Percentiles rank a stretch among this genome's conserved stretches.
Evolutionary conservation across 2,113 vertebrate genomes (phyloP).

Genomic region (Elephas maximus): DNA sequence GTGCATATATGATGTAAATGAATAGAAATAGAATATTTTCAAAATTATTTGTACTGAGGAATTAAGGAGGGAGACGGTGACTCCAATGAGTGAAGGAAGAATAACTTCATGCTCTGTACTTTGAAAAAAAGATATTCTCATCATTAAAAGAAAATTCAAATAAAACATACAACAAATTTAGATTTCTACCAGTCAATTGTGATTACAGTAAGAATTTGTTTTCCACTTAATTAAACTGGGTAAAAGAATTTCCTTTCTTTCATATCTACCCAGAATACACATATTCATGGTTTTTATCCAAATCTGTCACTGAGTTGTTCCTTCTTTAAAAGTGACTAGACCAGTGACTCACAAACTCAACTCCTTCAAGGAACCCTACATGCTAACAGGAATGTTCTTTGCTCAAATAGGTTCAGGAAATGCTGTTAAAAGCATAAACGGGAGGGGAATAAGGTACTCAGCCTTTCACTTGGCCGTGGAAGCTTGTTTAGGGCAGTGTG

Average conservation of each 20-base stretch:
- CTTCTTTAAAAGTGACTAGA: conserved; percentile 22
- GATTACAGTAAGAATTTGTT: not conserved
- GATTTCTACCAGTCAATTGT: conserved; percentile 26
- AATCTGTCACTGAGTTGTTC: not conserved
- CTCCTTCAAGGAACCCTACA: not conserved
- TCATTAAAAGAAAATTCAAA: not conserved
- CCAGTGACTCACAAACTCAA: not conserved
- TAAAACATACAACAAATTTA: conserved; percentile 6
- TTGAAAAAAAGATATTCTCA: not conserved
- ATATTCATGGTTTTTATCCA: not conserved
- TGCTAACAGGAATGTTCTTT: not conserved
- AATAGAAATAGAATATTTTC: not conserved
- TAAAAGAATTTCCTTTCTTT: not conserved
- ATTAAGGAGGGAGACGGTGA: not conserved
- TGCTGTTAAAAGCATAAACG: not conserved
- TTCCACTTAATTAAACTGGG: conserved; percentile 7
- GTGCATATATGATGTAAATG: not conserved
- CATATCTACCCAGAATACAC: not conserved
- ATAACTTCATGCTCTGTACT: not conserved
- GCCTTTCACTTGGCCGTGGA: not conserved
- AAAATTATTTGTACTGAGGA: not conserved
- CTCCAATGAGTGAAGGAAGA: not conserved
- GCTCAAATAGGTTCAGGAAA: not conserved
- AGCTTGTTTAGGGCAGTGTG: not conserved
- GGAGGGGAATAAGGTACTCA: not conserved